Conservation (phyloP, 2,888 invertebrate species). For the Phasia obesa region DNA sequence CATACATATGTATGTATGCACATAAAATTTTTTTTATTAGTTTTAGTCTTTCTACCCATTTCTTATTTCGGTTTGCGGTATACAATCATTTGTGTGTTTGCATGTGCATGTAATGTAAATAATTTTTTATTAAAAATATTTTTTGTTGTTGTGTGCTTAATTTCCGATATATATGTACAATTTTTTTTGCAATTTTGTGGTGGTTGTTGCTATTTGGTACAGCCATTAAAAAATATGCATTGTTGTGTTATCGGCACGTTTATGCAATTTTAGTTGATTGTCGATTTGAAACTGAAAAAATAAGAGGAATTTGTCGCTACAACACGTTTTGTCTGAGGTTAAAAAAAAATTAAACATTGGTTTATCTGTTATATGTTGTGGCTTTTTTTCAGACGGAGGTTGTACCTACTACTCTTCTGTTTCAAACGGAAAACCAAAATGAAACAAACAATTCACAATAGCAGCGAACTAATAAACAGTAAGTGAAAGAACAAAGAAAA, state of each 20-base stretch:
- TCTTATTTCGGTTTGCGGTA: too few relatives aligned
- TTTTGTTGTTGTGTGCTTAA: slow-evolving; percentile 40
- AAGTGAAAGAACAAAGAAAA: slow-evolving; percentile 35
- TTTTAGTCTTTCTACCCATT: too few relatives aligned
- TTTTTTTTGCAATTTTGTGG: slow-evolving; percentile 15
- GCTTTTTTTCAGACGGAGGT: slow-evolving; percentile 9
- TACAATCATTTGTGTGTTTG: too few relatives aligned
- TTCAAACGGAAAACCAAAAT: slow-evolving; percentile 43
- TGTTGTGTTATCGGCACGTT: slow-evolving; percentile 80
- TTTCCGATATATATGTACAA: slow-evolving; percentile 48
- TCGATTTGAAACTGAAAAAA: slow-evolving; percentile 59
- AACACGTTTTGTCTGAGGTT: slow-evolving; percentile 69
- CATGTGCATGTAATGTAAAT: too few relatives aligned
- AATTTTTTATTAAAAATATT: slow-evolving; percentile 1
- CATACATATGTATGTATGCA: too few relatives aligned
- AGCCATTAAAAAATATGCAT: slow-evolving; percentile 74
- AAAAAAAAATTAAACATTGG: slow-evolving; percentile 63
- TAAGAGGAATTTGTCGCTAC: slow-evolving; percentile 68
- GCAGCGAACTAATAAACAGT: slow-evolving; percentile 6
- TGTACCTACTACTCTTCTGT: slow-evolving; percentile 11
- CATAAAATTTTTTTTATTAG: too few relatives aligned
- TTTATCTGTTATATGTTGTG: slow-evolving; percentile 52
- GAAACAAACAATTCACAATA: slow-evolving; percentile 20
- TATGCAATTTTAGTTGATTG: slow-evolving; percentile 69
- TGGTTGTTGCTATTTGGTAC: slow-evolving; percentile 35